Base-by-base conservation (phyloP, 1,140 invertebrate species). In the Drosophila nigromelanica region DNA sequence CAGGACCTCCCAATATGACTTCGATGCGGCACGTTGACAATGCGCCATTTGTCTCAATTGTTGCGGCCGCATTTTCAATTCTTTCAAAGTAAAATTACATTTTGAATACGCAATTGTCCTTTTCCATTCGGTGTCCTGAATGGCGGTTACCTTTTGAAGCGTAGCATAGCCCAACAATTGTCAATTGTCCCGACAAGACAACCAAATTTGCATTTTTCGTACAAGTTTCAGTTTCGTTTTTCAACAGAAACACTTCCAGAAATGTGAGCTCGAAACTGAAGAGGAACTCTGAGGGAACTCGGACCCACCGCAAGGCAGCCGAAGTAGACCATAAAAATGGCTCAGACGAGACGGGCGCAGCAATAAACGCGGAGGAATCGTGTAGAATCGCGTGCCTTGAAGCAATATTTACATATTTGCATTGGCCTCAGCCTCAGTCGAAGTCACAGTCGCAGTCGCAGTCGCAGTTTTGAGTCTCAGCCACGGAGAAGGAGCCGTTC, bases 81-180 rank as follows among this genome's bases (percentile, higher is more conserved):
- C 81, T 80, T 85, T 81, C 63, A 85, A 71, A 24, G 58, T 62
- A 86, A 85, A 80, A 78, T 86, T 78, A 87, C 77, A 78, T 82
- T 82, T 81, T 87, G 76, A 89, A 87, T 82, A 87, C 82, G 83
- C 82, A 87, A 87, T 87, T 87, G 82, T 87, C 83, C 83, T 87
- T 87, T 87, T 60, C 69, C 37, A 35, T 37, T 33, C 39, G 60
- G 35, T 40, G 39, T 60, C 69, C 45, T 52, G 40, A 61, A 61
- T 63, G 64, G 78, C 59, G 72, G 59, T 51, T 63, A 61, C 68
- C 79, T 76, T 89, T 89, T 86, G 75, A 89, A 87, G 78, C 73
- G 66, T 60, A 47, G 42, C 63, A 68, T 58, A 48, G 45, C 59
- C 73, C 52, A 73, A 77, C 81, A 86, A 81, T 82, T 78, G 75